Percentiles rank a stretch among this genome's conserved stretches.
Conservation (phyloP, 2,888 invertebrate species). For the Rugalucina vietnamica region DNA sequence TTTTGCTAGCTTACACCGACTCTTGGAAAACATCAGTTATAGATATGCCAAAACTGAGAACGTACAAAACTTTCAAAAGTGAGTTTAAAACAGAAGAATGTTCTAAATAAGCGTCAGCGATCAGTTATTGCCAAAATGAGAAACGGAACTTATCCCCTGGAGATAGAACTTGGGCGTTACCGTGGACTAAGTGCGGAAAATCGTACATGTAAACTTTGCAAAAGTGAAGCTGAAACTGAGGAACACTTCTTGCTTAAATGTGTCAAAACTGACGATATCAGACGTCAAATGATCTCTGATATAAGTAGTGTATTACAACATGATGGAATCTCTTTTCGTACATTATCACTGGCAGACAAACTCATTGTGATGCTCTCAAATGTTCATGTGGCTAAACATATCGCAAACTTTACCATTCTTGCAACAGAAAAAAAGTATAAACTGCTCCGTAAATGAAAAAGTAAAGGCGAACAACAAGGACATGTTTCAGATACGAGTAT, state of each 20-base stretch:
- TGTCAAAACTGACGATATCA: neutral
- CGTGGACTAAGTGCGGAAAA: neutral
- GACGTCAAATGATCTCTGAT: neutral
- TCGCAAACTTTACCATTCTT: too few species aligned
- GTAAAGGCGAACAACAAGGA: too few species aligned
- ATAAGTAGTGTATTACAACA: too few species aligned
- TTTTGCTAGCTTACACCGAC: neutral
- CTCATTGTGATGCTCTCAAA: too few species aligned
- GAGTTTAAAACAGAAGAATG: conserved; percentile 2
- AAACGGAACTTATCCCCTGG: neutral
- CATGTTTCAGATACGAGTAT: too few species aligned
- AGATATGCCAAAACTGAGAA: neutral
- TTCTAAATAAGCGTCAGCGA: neutral
- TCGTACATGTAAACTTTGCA: neutral
- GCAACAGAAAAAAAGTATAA: too few species aligned
- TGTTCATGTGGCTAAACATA: too few species aligned
- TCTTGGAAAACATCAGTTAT: neutral
- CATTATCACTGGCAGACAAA: too few species aligned
- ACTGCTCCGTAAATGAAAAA: too few species aligned
- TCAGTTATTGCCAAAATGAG: neutral
- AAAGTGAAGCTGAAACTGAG: neutral
- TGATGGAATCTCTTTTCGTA: too few species aligned
- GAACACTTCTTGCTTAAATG: neutral
- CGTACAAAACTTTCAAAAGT: neutral
- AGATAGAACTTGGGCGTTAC: conserved; percentile 9